A percentile compares a stretch with the other conserved stretches of the same genome.
These are phyloP conservation scores for Falco cherrug DNA, from an alignment of 2,797 vertebrate genomes.

Conservation along the genomic window DNA sequence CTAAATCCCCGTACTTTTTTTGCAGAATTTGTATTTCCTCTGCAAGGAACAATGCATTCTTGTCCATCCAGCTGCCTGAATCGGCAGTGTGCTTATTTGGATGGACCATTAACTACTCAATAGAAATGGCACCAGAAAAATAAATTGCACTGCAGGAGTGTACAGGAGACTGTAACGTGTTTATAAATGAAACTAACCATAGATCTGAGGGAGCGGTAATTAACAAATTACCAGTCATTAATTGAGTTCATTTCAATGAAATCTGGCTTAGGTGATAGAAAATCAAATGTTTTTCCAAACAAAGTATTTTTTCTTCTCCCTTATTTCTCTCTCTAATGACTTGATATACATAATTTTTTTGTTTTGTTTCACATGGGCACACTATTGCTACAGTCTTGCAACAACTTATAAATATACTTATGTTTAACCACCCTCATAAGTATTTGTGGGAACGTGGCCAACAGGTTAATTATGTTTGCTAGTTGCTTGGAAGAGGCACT, in stretches of 20 bases:
- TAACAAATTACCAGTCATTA: conserved; percentile 11
- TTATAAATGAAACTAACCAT: neutral
- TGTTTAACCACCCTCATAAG: neutral
- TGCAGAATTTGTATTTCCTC: neutral
- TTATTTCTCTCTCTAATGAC: neutral
- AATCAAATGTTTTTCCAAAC: neutral
- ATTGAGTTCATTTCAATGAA: neutral
- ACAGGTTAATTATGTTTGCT: conserved; percentile 38
- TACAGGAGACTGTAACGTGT: neutral
- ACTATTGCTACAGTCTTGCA: neutral
- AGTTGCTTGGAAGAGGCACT: neutral
- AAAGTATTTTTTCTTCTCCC: neutral
- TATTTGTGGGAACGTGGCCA: conserved; percentile 1
- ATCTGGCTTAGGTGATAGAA: neutral
- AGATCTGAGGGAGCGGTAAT: neutral
- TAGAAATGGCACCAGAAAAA: neutral
- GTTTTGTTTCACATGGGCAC: neutral
- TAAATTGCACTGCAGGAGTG: neutral
- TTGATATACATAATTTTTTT: neutral
- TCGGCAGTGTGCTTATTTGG: neutral
- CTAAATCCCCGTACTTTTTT: neutral
- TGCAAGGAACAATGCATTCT: neutral
- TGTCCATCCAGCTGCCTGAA: neutral
- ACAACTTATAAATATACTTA: neutral
- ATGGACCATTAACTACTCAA: neutral